Evolutionary conservation across 2,113 vertebrate species (phyloP), one percentile per base, ranked within the genome.

Genomic region (Brachyistius frenatus): DNA sequence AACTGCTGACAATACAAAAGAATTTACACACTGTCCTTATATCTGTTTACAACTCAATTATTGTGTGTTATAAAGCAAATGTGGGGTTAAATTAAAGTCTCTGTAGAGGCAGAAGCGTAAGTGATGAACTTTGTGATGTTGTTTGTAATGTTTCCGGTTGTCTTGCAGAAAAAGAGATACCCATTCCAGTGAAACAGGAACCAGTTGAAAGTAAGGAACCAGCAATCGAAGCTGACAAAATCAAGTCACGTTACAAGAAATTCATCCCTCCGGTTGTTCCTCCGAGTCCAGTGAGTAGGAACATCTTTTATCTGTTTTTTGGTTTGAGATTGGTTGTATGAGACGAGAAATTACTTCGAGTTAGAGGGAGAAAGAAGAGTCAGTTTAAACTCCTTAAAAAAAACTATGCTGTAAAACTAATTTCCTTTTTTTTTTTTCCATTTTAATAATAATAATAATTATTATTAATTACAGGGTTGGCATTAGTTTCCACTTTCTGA

Each of bases 191-290:
- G 66, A 98, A 97, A 82, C 93, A 90, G 73, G 96, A 97, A 66
- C 92, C 93, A n/a, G 69, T 86, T 2, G 96, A 97, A 91, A 94
- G 87, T 82, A 95, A 93, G 73, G 95, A 96, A 15, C 92, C 76
- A 3, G 2, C 81, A 5, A 53, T 84, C 39, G 96, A 97, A 90
- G 80, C 64, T 36, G 97, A 97, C 65, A 97, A 95, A 88, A 88
- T 83, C n/a, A 97, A 96, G 90, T 91, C 91, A 2, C 95, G 95
- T 23, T 95, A 95, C 80, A 97, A 97, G 83, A 98, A 98, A 88
- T 78, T 91, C 53, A 84, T 93, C 41, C 95, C 86, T 72, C 80
- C 72, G 7, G 35, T 23, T 23, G 23, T 93, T 71, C 86, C 88
- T 54, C 93, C 95, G 47, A 97, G 95, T 92, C 93, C 89, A 66